phyloP scores from a whole-genome alignment of 1,140 invertebrate species.

The Drosophila carrolli region DNA sequence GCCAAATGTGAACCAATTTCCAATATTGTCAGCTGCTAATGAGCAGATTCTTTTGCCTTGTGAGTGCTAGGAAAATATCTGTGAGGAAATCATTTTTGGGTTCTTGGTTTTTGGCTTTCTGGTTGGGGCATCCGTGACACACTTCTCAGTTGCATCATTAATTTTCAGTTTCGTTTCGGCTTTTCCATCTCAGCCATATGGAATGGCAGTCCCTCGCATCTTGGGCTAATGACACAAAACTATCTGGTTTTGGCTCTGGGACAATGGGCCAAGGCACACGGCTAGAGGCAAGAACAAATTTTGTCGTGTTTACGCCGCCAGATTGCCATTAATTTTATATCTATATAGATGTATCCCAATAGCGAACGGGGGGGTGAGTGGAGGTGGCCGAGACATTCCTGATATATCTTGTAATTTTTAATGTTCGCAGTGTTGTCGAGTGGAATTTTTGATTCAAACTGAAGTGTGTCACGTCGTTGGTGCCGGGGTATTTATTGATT shows the following conservation, averaged over 20 bases:
- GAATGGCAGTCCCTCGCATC: slow-evolving; percentile 31
- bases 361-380: neutral
- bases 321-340: slow-evolving; percentile 77
- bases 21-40: slow-evolving; percentile 56
- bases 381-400: slow-evolving; percentile 33
- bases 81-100: slow-evolving; percentile 37
- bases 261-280: slow-evolving; percentile 57
- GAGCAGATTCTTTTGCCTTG: slow-evolving; percentile 49
- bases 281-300: slow-evolving; percentile 68
- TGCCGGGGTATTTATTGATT: slow-evolving; percentile 51
- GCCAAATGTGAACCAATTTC: slow-evolving; percentile 41
- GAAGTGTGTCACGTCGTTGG: slow-evolving; percentile 67
- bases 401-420: slow-evolving; percentile 77
- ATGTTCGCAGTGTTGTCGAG: slow-evolving; percentile 73
- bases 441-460: slow-evolving; percentile 30
- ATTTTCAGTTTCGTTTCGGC: slow-evolving; percentile 68
- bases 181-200: slow-evolving; percentile 43
- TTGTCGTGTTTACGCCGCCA: slow-evolving; percentile 69
- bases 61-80: slow-evolving; percentile 23
- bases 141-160: slow-evolving; percentile 80
- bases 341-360: slow-evolving; percentile 41
- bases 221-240: slow-evolving; percentile 55
- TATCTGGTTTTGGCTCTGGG: slow-evolving; percentile 35
- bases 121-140: slow-evolving; percentile 66
- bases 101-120: slow-evolving; percentile 10